phyloP scores from a whole-genome alignment of 2,797 vertebrate genomes.

The Glossophaga mutica region DNA sequence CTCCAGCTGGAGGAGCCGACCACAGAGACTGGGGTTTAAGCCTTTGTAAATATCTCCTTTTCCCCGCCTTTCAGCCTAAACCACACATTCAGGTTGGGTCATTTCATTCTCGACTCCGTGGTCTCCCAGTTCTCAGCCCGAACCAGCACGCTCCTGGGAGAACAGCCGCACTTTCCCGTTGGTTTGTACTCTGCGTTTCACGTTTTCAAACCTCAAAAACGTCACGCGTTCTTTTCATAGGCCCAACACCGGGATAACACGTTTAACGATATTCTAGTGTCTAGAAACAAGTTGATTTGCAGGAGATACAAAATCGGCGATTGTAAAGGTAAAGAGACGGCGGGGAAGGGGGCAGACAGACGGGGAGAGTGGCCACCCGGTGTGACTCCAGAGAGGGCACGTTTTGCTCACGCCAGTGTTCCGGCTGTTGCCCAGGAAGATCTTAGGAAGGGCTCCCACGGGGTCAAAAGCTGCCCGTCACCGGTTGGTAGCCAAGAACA shows the following conservation, averaged over 20 bases:
- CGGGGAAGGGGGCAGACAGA: background rate
- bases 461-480: background rate
- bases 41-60: background rate
- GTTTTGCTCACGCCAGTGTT: background rate
- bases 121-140: background rate
- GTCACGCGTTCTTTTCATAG: background rate
- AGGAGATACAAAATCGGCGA: background rate
- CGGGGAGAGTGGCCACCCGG: background rate
- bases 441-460: background rate
- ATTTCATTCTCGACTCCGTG: background rate
- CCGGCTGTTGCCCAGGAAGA: background rate
- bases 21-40: conserved; percentile 14
- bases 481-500: background rate
- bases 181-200: background rate
- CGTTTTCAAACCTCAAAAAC: background rate
- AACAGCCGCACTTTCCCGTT: background rate
- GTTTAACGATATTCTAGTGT: background rate
- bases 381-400: background rate
- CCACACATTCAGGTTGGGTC: conserved; percentile 7
- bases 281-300: background rate
- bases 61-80: background rate
- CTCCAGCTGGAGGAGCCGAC: conserved; percentile 34
- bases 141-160: background rate
- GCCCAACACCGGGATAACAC: background rate
- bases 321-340: background rate